Percentiles rank a stretch among this genome's conserved stretches.
These are phyloP conservation scores for Drosophila obscura DNA, from an alignment of 1,140 invertebrate species.

Conservation along the genomic window DNA sequence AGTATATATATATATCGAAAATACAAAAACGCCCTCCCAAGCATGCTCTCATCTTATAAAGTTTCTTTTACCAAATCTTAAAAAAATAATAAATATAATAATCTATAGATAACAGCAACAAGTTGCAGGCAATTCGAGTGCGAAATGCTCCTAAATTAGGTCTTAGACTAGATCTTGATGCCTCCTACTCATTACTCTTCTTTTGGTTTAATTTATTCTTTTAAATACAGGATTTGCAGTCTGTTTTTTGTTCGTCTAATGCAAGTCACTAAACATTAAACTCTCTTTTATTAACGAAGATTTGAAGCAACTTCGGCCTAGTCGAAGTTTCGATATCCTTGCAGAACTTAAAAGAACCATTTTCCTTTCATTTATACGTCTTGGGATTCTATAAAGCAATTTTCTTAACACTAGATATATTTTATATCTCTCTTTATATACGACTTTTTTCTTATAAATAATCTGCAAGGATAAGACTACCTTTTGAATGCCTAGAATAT, in stretches of 20 bases:
- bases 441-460: not conserved
- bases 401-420: too few species aligned
- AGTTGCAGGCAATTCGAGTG: conserved; percentile 37
- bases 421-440: too few species aligned
- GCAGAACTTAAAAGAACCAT: conserved; percentile 9
- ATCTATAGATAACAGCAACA: conserved; percentile 31
- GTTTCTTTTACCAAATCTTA: conserved; percentile 64
- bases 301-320: conserved; percentile 16
- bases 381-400: too few species aligned
- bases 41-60: conserved; percentile 82
- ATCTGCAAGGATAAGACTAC: conserved; percentile 22
- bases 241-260: conserved; percentile 35
- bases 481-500: conserved; percentile 40
- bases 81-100: conserved; percentile 44
- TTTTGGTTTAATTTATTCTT: conserved; percentile 30
- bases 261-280: conserved; percentile 35
- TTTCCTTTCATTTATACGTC: too few species aligned
- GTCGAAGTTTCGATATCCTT: conserved; percentile 27
- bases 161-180: conserved; percentile 63
- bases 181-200: conserved; percentile 33
- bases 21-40: conserved; percentile 78
- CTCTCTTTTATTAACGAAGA: conserved; percentile 6
- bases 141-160: conserved; percentile 48
- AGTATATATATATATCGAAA: conserved; percentile 43
- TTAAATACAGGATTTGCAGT: conserved; percentile 40